Evolutionary conservation across 2,888 invertebrate genomes (phyloP).

Genomic region (Parnassius glacialis): DNA sequence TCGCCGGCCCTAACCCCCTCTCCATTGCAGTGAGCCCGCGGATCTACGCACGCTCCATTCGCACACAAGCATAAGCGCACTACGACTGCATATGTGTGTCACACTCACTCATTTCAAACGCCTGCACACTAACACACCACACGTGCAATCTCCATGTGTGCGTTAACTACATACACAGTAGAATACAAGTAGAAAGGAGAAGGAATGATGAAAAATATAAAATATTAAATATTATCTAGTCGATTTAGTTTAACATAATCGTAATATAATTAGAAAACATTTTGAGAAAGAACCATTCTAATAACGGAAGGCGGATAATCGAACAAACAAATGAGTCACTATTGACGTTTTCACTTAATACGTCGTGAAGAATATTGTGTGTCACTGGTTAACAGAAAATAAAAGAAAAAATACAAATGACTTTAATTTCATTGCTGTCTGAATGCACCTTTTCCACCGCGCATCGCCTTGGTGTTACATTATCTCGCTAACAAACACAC

Average conservation of each 20-base stretch:
- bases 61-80: slow-evolving; percentile 48
- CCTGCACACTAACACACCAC: slow-evolving; percentile 35
- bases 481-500: slow-evolving; percentile 56
- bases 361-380: slow-evolving; percentile 25
- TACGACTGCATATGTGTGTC: slow-evolving; percentile 37
- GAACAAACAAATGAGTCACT: slow-evolving; percentile 31
- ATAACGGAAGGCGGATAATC: slow-evolving; percentile 33
- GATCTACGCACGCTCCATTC: slow-evolving; percentile 55
- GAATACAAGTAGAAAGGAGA: slow-evolving; percentile 61
- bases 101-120: slow-evolving; percentile 35
- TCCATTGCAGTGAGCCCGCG: slow-evolving; percentile 53
- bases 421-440: slow-evolving; percentile 25
- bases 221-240: no score
- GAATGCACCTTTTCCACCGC: slow-evolving; percentile 43
- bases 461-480: slow-evolving; percentile 41
- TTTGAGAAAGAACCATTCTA: slow-evolving; percentile 12
- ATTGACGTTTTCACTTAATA: slow-evolving; percentile 28
- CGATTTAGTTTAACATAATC: no score
- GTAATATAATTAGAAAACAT: slow-evolving; percentile 32
- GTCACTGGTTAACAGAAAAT: slow-evolving; percentile 11
- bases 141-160: slow-evolving; percentile 40
- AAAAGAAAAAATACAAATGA: slow-evolving; percentile 2
- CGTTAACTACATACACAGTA: slow-evolving; percentile 39
- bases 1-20: slow-evolving; percentile 65
- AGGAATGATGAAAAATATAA: slow-evolving; percentile 71